Conservation (phyloP, 2,113 vertebrate genomes). For the Cinclus mexicanus region DNA sequence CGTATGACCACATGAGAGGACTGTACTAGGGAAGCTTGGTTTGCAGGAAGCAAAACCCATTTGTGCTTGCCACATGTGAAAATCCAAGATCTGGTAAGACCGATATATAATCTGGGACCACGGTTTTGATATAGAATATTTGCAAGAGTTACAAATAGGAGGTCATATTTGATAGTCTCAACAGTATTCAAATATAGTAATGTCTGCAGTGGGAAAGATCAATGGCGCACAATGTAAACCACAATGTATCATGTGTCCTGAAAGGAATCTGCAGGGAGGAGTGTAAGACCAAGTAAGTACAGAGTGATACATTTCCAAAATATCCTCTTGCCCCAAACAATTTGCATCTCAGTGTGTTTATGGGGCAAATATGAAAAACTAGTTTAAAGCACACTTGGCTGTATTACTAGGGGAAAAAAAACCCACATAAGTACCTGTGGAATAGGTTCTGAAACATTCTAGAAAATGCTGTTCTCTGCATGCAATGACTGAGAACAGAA, state of each 20-base stretch:
- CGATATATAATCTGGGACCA: background rate
- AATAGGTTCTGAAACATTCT: background rate
- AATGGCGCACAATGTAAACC: background rate
- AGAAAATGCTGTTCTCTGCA: background rate
- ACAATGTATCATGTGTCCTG: background rate
- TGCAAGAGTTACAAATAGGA: background rate
- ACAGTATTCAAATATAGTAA: conserved; percentile 4
- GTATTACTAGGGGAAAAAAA: background rate
- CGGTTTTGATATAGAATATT: background rate
- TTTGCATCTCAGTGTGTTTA: background rate
- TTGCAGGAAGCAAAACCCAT: background rate
- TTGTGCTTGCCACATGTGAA: background rate
- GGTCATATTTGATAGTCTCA: background rate
- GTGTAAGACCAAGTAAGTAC: background rate
- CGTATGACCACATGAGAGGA: background rate
- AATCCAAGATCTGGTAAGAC: background rate
- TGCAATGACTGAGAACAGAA: background rate
- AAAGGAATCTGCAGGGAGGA: background rate
- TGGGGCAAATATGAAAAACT: background rate
- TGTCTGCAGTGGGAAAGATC: background rate
- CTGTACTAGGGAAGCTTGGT: background rate
- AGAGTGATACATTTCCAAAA: background rate
- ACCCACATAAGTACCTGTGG: background rate
- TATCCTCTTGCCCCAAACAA: background rate
- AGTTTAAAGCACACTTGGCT: background rate